Base-by-base conservation (phyloP, 1,140 invertebrate species). In the Drosophila serrata region DNA sequence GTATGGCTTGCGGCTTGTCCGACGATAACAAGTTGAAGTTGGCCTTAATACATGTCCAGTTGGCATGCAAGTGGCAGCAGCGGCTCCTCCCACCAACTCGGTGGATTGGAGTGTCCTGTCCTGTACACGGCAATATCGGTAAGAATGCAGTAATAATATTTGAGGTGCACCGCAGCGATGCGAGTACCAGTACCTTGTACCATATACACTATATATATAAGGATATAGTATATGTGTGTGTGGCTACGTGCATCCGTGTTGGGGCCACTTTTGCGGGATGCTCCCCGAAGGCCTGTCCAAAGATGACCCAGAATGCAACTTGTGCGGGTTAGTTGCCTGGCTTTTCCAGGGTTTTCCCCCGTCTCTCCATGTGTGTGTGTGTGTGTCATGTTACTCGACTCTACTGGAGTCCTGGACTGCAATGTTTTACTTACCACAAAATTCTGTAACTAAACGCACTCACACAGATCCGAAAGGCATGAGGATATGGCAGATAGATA, bases 351-450 rank as follows among this genome's bases (percentile, higher is more conserved):
- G 43, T 27, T 48, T 46, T 12, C 27, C 33, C 33, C 33, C 22
- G 35, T 46, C 19, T 43, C 19, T n/a, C 40, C 4, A 9, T 6
- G 15, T 4, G 13, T 13, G 46, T 67, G 63, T 65, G 61, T 62
- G 65, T 62, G 48, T 46, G 73, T 67, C 62, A 55, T 76, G 76
- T 67, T 56, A 78, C 48, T 78, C 51, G 69, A 35, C 31, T 53
- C 49, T 13, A 29, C 24, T 17, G 45, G 13, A 48, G 22, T 27
- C 24, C 31, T 17, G 62, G 68, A 58, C 75, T 64, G 78, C 79
- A 86, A 87, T 87, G 82, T 87, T 86, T 87, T 87, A 86, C 82
- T 87, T 88, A 82, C 82, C 82, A 88, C 82, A 87, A 87, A 82
- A 87, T 79, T 68, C 79, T 87, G 82, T 87, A 87, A 87, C 82